Percentiles rank a stretch among this genome's conserved stretches.
These are phyloP conservation scores for Crotalus viridis DNA, from an alignment of 2,113 vertebrate species.

Conservation along the genomic window DNA sequence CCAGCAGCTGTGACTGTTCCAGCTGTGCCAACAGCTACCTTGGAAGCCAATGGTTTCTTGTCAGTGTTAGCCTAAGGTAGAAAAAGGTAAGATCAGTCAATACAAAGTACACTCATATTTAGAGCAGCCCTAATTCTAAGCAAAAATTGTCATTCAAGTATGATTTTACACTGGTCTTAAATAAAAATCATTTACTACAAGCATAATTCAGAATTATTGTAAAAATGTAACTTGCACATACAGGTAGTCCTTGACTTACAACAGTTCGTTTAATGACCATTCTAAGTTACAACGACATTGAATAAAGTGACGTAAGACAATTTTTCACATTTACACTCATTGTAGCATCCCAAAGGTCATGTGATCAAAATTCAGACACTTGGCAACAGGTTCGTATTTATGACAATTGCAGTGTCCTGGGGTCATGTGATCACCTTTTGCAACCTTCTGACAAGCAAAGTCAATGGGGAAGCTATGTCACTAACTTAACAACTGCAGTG, in stretches of 20 bases:
- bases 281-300: background rate
- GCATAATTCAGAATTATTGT: background rate
- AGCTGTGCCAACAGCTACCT: background rate
- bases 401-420: background rate
- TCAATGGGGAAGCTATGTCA: background rate
- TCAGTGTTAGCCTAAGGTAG: constrained; percentile 33
- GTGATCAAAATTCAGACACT: background rate
- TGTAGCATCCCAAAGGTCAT: background rate
- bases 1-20: background rate
- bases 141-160: background rate
- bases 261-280: background rate
- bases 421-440: background rate
- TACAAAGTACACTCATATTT: background rate
- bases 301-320: background rate
- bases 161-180: background rate
- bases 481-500: background rate
- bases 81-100: background rate
- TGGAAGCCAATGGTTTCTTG: background rate
- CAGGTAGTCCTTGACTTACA: background rate
- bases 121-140: background rate
- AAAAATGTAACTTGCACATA: background rate
- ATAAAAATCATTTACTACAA: background rate
- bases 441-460: background rate
- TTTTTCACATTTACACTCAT: background rate
- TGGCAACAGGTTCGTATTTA: background rate